phyloP scores from a whole-genome alignment of 2,797 vertebrate genomes.

The Halcyon chelicuti region DNA sequence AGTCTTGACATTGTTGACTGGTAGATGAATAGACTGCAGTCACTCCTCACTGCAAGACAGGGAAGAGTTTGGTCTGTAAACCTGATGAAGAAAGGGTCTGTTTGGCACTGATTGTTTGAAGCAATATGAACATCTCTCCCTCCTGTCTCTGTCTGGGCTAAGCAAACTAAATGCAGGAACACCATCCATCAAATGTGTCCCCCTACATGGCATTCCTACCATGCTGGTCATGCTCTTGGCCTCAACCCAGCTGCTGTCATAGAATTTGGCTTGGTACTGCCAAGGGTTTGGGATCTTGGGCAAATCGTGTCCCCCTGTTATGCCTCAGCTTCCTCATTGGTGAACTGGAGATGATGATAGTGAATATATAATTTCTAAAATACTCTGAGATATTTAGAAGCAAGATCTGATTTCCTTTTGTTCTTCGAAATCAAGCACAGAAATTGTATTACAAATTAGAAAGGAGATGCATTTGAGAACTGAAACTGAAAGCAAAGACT shows the following conservation, averaged over 20 bases:
- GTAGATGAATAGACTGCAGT: background rate
- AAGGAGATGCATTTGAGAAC: background rate
- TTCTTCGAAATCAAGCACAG: background rate
- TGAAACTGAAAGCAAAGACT: background rate
- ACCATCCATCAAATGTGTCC: background rate
- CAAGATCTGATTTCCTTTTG: background rate
- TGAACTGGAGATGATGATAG: background rate
- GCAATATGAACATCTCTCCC: background rate
- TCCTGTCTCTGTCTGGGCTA: background rate
- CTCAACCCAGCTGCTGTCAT: background rate
- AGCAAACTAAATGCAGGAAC: background rate
- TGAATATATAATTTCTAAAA: background rate
- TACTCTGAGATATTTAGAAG: background rate
- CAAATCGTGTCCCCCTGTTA: background rate
- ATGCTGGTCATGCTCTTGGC: fast-evolving
- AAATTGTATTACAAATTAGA: background rate
- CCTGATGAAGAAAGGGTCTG: background rate
- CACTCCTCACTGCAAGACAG: background rate
- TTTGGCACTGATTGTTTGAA: background rate
- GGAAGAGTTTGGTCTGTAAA: background rate
- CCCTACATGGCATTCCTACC: background rate
- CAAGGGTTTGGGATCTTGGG: background rate
- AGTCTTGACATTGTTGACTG: background rate
- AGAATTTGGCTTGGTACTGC: background rate
- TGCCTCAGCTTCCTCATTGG: background rate